Percentiles rank a stretch among this genome's conserved stretches.
These are phyloP conservation scores for Caenorhabditis parvicauda DNA, from an alignment of 2,888 invertebrate genomes.

Conservation along the genomic window DNA sequence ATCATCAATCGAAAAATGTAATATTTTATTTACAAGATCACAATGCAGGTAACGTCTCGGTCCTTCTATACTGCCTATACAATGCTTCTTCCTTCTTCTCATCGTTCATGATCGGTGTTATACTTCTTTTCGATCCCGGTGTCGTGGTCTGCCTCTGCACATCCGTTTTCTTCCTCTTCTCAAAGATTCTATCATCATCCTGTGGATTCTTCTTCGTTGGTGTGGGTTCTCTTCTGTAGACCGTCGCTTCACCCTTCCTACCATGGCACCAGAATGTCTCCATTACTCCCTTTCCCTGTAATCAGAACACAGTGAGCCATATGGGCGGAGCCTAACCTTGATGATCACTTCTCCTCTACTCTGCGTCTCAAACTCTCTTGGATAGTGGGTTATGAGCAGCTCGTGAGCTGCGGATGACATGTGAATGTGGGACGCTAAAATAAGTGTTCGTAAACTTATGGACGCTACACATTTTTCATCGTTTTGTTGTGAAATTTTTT, in stretches of 20 bases:
- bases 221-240: too few species aligned
- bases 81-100: conserved; percentile 18
- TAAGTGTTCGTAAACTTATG: background rate
- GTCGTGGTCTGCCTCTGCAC: too few species aligned
- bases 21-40: conserved; percentile 2
- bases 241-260: conserved; percentile 1
- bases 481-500: background rate
- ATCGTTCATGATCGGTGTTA: conserved; percentile 21
- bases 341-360: conserved; percentile 57
- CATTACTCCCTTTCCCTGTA: conserved; percentile 45
- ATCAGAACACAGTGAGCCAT: conserved; percentile 1
- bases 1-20: conserved; percentile 1
- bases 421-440: conserved; percentile 50
- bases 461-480: background rate
- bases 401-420: conserved; percentile 47
- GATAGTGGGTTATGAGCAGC: conserved; percentile 38
- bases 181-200: conserved; percentile 2
- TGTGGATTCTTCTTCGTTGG: too few species aligned
- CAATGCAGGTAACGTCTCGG: conserved; percentile 20
- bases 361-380: conserved; percentile 49
- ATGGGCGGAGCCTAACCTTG: conserved; percentile 30
- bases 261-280: conserved; percentile 49
- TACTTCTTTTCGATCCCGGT: conserved; percentile 13
- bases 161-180: too few species aligned
- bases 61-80: conserved; percentile 19